Base-by-base conservation (phyloP, 2,113 vertebrate genomes). In the Trematomus loennbergii region DNA sequence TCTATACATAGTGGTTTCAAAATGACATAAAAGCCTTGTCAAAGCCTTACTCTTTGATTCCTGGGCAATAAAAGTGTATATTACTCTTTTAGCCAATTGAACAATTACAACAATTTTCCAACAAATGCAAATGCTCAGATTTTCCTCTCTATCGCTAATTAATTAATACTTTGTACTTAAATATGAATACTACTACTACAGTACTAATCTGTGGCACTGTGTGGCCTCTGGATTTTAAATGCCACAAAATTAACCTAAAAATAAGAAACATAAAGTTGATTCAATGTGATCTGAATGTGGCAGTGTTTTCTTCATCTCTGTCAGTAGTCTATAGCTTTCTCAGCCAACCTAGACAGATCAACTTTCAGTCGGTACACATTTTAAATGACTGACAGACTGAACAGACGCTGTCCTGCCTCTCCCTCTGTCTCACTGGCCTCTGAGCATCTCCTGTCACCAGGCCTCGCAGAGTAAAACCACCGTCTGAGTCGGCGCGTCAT, bases 371-470 rank as follows among this genome's bases (percentile, higher is more conserved):
- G 87, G 76, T 66, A 78, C 58, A 55, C 71, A 7, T 88, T 76
- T 84, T 63, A 50, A 55, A 63, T 92, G 89, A 90, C 64, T 86
- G 89, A 85, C 88, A 87, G 77, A 78, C 81, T 80, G 89, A 89
- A 63, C 25, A 43, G 75, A 81, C 83, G 65, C 84, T 74, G 83
- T 85, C 77, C 69, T 55, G 63, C 78, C 52, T 64, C 69, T 71
- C 36, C 65, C 76, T 75, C 62, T 22, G 0, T 71, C 58, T 78
- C 25, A 10, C 75, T 46, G 62, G 67, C 83, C 6, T 12, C 86
- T 89, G 75, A 91, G 93, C 94, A 93, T 95, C 88, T 90, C 91
- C 93, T 85, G 82, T 84, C 75, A 86, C 83, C 48, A 36, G 86
- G 75, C 78, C 86, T 84, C 63, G 85, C 54, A 9, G 82, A 70